Base-by-base conservation (phyloP, 2,888 invertebrate species). In the Spilosoma lubricipeda region DNA sequence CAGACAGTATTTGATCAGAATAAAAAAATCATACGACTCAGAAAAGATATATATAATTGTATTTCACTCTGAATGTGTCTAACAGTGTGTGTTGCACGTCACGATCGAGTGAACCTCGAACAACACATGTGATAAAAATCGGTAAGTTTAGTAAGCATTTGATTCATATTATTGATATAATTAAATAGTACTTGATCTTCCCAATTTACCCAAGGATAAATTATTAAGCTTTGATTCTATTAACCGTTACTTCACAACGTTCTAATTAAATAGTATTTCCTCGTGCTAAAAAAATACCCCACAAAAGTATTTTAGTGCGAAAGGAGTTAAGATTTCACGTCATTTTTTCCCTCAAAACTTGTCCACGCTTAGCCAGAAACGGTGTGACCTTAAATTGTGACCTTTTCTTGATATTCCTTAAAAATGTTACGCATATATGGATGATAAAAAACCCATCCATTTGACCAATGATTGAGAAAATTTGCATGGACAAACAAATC, bases 401-500 rank as follows among this genome's bases (percentile, higher is more conserved):
- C 11, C 59, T 11, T n/a, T 27, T 59, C 5, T 59, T 59, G 27
- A 13, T 27, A 27, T 30, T 18, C 18, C 63, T 30, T 27, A 63
- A 30, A 56, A 56, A 33, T 48, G n/a, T 56, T 63, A 48, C 33
- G 11, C 23, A 67, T 18, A 72, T 59, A 36, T 39, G 39, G 72
- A 67, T 30, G 30, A 42, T 48, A 15, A 36, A 27, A 56, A 67
- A n/a, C 2, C 30, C 67, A 67, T 72, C 71, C 27, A 72, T 27
- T 27, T 33, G n/a, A 72, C 39, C 56, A 23, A 20, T 7, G 45
- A 42, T 13, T 30, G 15, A 20, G 1, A 15, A 52, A 18, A 30
- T 42, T 67, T 63, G 36, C 59, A 74, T 45, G 74, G 39, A 69
- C 63, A 69, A 39, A 70, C 27, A 65, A 42, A 76, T 78, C 59